phyloP scores from a whole-genome alignment of 2,113 vertebrate genomes.

The Oryzias javanicus region DNA sequence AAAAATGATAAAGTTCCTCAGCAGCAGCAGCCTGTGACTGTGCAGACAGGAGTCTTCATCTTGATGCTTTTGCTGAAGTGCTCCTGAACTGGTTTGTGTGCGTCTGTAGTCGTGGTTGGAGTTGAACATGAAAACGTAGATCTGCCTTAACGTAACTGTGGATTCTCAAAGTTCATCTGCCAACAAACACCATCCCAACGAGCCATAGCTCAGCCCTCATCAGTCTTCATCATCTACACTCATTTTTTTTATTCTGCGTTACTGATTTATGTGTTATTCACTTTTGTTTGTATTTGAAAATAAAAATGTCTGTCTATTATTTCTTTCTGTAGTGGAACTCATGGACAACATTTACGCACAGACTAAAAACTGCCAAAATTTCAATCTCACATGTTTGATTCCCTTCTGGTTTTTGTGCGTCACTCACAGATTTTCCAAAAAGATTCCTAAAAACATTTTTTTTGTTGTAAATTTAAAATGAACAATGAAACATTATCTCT shows the following conservation, averaged over 20 bases:
- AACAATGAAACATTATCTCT: background rate
- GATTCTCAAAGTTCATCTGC: slow-evolving; percentile 44
- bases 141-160: slow-evolving; percentile 46
- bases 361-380: too few relatives aligned
- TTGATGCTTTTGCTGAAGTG: slow-evolving; percentile 18
- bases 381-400: too few relatives aligned
- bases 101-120: background rate
- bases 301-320: background rate
- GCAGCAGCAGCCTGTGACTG: background rate
- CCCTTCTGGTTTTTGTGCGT: too few relatives aligned
- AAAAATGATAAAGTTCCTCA: background rate
- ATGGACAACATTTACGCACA: too few relatives aligned
- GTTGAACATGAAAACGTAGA: slow-evolving; percentile 15
- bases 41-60: background rate
- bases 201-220: slow-evolving; percentile 3
- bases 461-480: too few relatives aligned
- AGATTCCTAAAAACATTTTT: too few relatives aligned
- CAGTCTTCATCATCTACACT: slow-evolving; percentile 6
- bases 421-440: too few relatives aligned
- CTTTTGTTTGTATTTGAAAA: slow-evolving; percentile 33
- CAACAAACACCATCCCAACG: slow-evolving; percentile 24
- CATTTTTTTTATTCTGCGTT: slow-evolving; percentile 21
- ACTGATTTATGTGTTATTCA: background rate
- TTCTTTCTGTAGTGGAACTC: too few relatives aligned
- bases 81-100: slow-evolving; percentile 10